Evolutionary conservation across 2,113 vertebrate genomes (phyloP), one percentile per base, ranked within the genome.

Genomic region (Takifugu flavidus): DNA sequence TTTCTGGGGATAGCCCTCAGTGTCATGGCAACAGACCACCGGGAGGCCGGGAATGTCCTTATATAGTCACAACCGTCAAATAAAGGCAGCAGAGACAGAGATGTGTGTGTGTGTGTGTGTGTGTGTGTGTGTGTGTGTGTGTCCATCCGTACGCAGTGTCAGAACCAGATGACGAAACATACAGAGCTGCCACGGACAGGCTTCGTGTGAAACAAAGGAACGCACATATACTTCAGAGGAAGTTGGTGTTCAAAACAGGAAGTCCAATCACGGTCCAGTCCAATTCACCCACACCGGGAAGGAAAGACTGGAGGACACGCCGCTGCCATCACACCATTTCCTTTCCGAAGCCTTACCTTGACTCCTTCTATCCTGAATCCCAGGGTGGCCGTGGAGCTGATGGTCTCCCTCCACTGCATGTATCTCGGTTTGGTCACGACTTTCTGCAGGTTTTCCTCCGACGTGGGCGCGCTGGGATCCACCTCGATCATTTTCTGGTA

Each of bases 391-490:
- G 96, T 98, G 0, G 97, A 99, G 83, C 96, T 98, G 79, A 99
- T 96, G 58, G 96, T 99, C 87, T 99, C 97, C 3, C 97, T 91
- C 96, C 97, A 99, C 85, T 98, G 95, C 97, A 99, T 99, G 89
- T 99, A 99, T 55, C 97, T 91, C 0, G 97, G 97, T 82, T 99
- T 99, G 75, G 95, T 98, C 74, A 99, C 96, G 0, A 93, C 94
- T 50, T 93, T 89, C 79, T 93, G 90, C 13, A 89, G 75, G 0
- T 91, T 89, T 61, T 99, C 96, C 77, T 98, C 93, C 1, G 85
- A 73, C 0, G 95, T 96, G 0, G 97, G 94, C 0, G 97, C 96
- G 0, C 82, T 66, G 0, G 94, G 94, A 39, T 99, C 97, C 3
- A 99, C 95, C 84, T 98, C 96, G 0, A 98, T 85, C 97, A 99